Evolutionary conservation across 1,140 invertebrate genomes (phyloP).

Genomic region (Sinella curviseta): DNA sequence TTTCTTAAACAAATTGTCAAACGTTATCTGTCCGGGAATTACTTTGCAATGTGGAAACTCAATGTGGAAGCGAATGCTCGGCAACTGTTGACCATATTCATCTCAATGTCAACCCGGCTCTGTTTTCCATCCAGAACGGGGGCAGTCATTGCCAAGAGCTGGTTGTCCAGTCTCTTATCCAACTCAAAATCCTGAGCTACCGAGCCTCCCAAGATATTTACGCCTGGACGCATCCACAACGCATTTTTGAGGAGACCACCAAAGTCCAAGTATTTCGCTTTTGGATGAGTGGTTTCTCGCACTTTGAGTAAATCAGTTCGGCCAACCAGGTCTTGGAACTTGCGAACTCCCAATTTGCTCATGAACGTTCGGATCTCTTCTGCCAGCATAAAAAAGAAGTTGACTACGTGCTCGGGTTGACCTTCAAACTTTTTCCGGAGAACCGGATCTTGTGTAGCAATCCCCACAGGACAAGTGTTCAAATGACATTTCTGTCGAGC

Average conservation of each 20-base stretch:
- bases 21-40: slow-evolving; percentile 61
- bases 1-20: slow-evolving; percentile 14
- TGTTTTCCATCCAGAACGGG: slow-evolving; percentile 73
- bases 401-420: slow-evolving; percentile 95
- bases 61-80: slow-evolving; percentile 90
- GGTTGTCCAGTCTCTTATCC: slow-evolving; percentile 83
- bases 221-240: slow-evolving; percentile 79
- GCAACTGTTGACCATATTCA: slow-evolving; percentile 87
- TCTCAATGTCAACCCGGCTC: slow-evolving; percentile 69
- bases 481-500: slow-evolving; percentile 95
- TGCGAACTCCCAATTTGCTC: slow-evolving; percentile 84
- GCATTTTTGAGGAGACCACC: slow-evolving; percentile 85
- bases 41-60: slow-evolving; percentile 90
- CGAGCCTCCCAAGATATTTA: slow-evolving; percentile 88
- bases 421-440: slow-evolving; percentile 95
- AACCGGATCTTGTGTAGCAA: slow-evolving; percentile 85
- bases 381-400: slow-evolving; percentile 95
- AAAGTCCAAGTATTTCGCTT: slow-evolving; percentile 84
- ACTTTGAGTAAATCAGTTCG: slow-evolving; percentile 84
- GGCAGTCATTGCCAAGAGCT: slow-evolving; percentile 72
- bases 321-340: slow-evolving; percentile 91
- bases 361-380: slow-evolving; percentile 90
- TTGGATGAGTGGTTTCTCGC: slow-evolving; percentile 63
- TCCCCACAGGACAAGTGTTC: slow-evolving; percentile 97
- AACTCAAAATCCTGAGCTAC: slow-evolving; percentile 85